A percentile compares a stretch with the other conserved stretches of the same genome.
These are phyloP conservation scores for Lasioglossum leucozonium DNA, from an alignment of 2,888 invertebrate genomes.

Conservation along the genomic window DNA sequence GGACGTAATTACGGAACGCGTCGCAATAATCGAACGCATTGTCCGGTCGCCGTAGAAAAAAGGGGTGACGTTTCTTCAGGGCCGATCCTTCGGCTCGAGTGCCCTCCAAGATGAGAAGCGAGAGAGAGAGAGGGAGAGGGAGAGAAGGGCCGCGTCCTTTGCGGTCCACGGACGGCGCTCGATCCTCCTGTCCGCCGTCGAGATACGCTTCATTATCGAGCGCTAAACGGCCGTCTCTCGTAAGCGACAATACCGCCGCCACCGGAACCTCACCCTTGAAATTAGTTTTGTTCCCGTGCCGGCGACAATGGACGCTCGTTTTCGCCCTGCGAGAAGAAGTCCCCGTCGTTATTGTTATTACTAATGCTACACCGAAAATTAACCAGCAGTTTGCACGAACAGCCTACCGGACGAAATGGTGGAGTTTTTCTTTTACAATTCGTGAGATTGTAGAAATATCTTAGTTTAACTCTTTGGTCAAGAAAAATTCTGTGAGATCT, in stretches of 20 bases:
- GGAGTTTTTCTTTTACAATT: no score
- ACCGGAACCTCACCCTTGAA: constrained; percentile 52
- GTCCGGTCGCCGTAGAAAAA: constrained; percentile 38
- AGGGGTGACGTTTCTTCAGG: constrained; percentile 51
- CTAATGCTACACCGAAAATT: neutral
- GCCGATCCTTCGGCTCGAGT: constrained; percentile 55
- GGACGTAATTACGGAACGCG: constrained; percentile 59
- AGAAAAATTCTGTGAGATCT: no score
- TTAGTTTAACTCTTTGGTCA: no score
- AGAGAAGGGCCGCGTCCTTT: constrained; percentile 12
- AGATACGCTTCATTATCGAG: constrained; percentile 68
- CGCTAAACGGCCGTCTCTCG: constrained; percentile 67
- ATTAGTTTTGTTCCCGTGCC: constrained; percentile 72
- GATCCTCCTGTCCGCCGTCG: constrained; percentile 43
- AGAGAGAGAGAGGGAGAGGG: no score
- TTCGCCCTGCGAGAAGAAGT: constrained; percentile 26
- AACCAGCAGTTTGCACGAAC: neutral
- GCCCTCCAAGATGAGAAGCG: constrained; percentile 49
- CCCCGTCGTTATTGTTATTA: neutral
- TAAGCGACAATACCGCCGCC: constrained; percentile 57
- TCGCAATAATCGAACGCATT: constrained; percentile 64
- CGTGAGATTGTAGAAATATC: no score
- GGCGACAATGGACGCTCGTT: constrained; percentile 65
- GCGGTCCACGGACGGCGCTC: constrained; percentile 42
- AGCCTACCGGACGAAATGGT: no score